Conservation (phyloP, 2,113 vertebrate genomes). For the Corythoichthys haematopterus region DNA sequence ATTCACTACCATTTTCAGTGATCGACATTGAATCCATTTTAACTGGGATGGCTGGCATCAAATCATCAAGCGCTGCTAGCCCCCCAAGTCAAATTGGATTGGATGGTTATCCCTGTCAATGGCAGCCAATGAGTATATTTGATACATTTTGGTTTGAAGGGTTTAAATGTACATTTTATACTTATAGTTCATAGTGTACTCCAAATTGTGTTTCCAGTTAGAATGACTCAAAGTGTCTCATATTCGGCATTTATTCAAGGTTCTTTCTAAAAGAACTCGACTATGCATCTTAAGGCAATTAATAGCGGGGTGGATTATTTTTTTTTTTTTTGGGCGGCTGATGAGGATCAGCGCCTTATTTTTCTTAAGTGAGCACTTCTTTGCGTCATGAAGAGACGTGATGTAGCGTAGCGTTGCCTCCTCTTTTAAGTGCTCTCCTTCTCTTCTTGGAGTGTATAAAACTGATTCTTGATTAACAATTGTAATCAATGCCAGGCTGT, state of each 20-base stretch:
- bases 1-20: no score
- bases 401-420: slow-evolving; percentile 52
- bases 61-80: no score
- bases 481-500: slow-evolving; percentile 71
- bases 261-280: background rate
- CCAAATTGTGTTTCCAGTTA: no score
- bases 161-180: no score
- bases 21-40: no score
- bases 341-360: slow-evolving; percentile 34
- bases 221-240: background rate
- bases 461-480: slow-evolving; percentile 78
- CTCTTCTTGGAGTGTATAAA: slow-evolving; percentile 56
- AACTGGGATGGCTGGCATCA: no score
- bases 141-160: no score
- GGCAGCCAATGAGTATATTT: no score
- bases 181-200: no score
- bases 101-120: no score
- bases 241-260: background rate
- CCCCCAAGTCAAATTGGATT: no score
- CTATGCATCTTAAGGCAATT: background rate
- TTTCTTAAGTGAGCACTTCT: slow-evolving; percentile 39
- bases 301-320: background rate
- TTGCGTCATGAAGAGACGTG: slow-evolving; percentile 26
- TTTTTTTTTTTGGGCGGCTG: background rate
- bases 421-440: slow-evolving; percentile 55